Evolutionary conservation across 1,140 invertebrate species (phyloP).

Genomic region (Bombyx mandarina): DNA sequence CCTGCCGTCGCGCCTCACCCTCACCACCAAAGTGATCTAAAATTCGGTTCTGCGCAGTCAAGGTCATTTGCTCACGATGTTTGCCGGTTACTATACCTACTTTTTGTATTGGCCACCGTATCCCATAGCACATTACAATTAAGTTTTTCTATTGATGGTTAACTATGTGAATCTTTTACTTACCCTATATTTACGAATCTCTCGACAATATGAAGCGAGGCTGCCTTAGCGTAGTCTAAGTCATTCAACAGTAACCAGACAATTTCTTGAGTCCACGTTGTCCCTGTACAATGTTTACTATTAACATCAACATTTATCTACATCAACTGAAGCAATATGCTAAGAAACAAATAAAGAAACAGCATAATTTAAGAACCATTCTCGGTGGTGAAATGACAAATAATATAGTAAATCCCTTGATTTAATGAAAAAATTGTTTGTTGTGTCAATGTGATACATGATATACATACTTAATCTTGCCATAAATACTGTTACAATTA

Average conservation of each 20-base stretch:
- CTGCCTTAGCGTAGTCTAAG: slow-evolving; percentile 73
- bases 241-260: slow-evolving; percentile 81
- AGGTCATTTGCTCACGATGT: too few species aligned
- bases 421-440: not conserved
- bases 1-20: too few species aligned
- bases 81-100: too few species aligned
- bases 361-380: not conserved
- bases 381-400: not conserved
- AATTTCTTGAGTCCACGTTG: slow-evolving; percentile 87
- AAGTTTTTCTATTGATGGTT: not conserved
- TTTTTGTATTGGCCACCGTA: too few species aligned
- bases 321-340: not conserved
- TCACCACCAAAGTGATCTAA: too few species aligned
- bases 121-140: not conserved
- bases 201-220: slow-evolving; percentile 63
- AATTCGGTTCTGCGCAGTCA: too few species aligned
- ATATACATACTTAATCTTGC: too few species aligned
- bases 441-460: not conserved
- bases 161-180: slow-evolving; percentile 28
- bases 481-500: too few species aligned
- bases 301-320: not conserved
- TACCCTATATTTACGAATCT: slow-evolving; percentile 83
- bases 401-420: too few species aligned
- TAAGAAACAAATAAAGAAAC: not conserved
- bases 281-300: slow-evolving; percentile 71